These are phyloP conservation scores for Tipula lateralis DNA, from an alignment of 2,888 invertebrate genomes.

Conservation along the genomic window DNA sequence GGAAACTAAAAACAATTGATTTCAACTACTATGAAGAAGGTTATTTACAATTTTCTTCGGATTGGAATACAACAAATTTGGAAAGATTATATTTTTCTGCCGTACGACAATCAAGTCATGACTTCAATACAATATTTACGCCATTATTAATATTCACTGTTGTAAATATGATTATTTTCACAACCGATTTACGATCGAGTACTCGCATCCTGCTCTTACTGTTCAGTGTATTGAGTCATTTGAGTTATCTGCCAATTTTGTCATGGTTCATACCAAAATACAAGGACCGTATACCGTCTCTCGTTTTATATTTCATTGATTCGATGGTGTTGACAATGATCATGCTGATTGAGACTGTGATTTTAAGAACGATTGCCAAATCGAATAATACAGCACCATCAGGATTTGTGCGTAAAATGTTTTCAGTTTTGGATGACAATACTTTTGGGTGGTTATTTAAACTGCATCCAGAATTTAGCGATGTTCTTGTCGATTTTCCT, in stretches of 20 bases:
- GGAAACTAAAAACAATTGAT: not conserved
- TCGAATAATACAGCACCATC: not conserved
- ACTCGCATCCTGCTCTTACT: not conserved
- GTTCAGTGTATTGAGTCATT: not conserved
- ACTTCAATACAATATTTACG: not conserved
- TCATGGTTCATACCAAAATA: not conserved
- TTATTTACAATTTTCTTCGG: not conserved
- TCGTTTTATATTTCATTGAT: not conserved
- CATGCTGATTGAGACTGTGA: not conserved
- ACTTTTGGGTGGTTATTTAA: not conserved
- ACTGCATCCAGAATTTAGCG: not conserved
- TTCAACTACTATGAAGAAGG: not conserved
- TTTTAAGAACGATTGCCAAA: not conserved
- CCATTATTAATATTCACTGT: not conserved
- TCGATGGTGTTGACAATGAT: not conserved
- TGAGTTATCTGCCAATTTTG: not conserved
- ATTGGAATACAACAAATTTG: not conserved
- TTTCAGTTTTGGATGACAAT: not conserved
- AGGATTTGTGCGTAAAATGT: not conserved
- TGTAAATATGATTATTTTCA: not conserved
- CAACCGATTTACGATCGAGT: not conserved
- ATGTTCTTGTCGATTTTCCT: not conserved
- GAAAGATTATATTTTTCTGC: not conserved
- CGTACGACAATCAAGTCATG: not conserved
- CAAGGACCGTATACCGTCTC: not conserved